These are phyloP conservation scores for Halictus quadricinctus DNA, from an alignment of 2,888 invertebrate genomes.

Conservation along the genomic window DNA sequence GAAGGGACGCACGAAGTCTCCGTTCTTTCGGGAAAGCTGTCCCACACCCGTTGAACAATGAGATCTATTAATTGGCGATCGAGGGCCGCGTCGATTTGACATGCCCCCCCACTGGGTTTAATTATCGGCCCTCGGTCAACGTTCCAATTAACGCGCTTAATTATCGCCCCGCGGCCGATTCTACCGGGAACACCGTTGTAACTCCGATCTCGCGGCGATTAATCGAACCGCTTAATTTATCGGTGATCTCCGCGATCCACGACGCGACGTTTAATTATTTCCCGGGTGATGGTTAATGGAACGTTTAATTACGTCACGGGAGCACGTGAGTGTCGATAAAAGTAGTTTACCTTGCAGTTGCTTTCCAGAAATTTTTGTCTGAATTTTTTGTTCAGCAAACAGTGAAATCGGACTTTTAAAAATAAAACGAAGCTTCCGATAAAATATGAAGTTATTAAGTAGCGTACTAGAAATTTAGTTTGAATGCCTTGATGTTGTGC, in stretches of 20 bases:
- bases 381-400: too few species aligned
- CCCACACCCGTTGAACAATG: conserved; percentile 49
- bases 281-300: background rate
- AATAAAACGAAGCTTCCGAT: too few species aligned
- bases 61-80: conserved; percentile 60
- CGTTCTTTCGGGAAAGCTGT: conserved; percentile 20
- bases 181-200: background rate
- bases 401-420: too few species aligned
- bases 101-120: conserved; percentile 32
- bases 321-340: too few species aligned
- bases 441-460: too few species aligned
- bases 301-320: conserved; percentile 6
- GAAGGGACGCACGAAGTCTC: conserved; percentile 7
- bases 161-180: conserved; percentile 45
- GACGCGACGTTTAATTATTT: conserved; percentile 32
- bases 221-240: conserved; percentile 37
- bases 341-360: background rate
- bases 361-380: background rate
- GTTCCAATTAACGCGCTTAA: conserved; percentile 64
- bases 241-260: background rate
- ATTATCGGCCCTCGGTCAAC: conserved; percentile 54
- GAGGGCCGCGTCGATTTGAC: conserved; percentile 44
- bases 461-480: background rate
- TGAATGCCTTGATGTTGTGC: background rate
- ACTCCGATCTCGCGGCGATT: conserved; percentile 25